Evolutionary conservation across 2,113 vertebrate genomes (phyloP).

Genomic region (Chitala chitala): DNA sequence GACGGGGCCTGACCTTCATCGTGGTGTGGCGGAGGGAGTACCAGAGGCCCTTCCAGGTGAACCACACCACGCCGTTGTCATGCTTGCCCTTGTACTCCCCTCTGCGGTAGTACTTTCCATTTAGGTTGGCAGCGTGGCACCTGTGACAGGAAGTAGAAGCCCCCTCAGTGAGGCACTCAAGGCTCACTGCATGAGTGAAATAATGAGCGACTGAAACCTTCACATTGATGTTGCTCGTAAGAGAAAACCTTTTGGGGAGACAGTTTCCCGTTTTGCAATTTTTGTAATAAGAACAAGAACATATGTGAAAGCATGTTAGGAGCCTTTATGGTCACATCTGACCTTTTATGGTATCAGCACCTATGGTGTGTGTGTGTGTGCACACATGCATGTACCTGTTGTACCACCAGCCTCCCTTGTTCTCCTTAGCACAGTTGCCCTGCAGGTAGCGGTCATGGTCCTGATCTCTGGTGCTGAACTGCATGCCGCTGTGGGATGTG

Average conservation of each 20-base stretch:
- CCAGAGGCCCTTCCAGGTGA: conserved; percentile 78
- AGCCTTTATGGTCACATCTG: too few relatives aligned
- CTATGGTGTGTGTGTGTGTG: not conserved
- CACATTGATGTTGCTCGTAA: too few relatives aligned
- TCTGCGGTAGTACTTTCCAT: conserved; percentile 70
- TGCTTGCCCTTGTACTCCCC: conserved; percentile 65
- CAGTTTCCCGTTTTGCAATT: too few relatives aligned
- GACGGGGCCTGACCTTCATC: conserved; percentile 75
- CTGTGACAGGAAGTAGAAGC: conserved; percentile 44
- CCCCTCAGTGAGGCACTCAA: not conserved
- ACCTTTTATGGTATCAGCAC: not conserved
- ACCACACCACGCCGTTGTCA: conserved; percentile 79
- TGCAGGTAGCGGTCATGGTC: conserved; percentile 76
- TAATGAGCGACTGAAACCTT: too few relatives aligned
- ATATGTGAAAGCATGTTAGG: too few relatives aligned
- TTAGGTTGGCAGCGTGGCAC: conserved; percentile 80
- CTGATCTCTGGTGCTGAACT: conserved; percentile 77
- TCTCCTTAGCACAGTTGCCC: conserved; percentile 79
- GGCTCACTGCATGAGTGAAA: not conserved
- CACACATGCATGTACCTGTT: conserved; percentile 66
- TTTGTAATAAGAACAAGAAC: too few relatives aligned
- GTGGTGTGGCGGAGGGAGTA: conserved; percentile 76
- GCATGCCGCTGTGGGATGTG: conserved; percentile 72
- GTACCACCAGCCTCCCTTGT: conserved; percentile 81
- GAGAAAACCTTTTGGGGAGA: too few relatives aligned